Evolutionary conservation across 2,888 invertebrate genomes (phyloP), one percentile per base, ranked within the genome.

Genomic region (Adineta ricciae): DNA sequence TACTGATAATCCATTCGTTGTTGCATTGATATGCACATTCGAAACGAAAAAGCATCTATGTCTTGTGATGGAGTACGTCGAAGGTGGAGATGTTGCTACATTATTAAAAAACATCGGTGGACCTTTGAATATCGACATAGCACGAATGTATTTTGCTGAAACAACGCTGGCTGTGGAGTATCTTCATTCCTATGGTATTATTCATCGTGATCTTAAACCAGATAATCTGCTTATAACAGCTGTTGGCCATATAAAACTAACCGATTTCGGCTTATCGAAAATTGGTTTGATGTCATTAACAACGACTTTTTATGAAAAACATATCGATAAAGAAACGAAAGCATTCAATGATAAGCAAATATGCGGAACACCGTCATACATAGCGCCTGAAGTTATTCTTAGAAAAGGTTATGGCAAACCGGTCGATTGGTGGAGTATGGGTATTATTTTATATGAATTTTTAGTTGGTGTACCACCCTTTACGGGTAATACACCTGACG

Each of bases 391-490:
- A 92, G 99, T 98, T 84, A 97, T 98, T 88, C 92, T 98, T n/a
- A 91, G 95, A 41, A 88, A 89, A 86, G 97, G 97, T 27, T 98
- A 98, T 92, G 97, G 91, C 54, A 98, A 98, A 90, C 97, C 98
- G 0, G 97, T 99, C 73, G 98, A 99, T 91, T 99, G 97, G 97
- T 99, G 99, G 99, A 96, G 98, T 0, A 96, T 98, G 95, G 99
- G 99, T 2, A 89, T 91, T 82, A 90, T 90, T 72, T 88, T 91
- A 84, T 90, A 89, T 86, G 90, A 90, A 87, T 90, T 91, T 86
- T 88, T 91, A 36, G 89, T 90, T 46, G 91, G 91, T 27, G 97
- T 96, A 91, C 97, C 98, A 83, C 99, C 99, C 0, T 99, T 99
- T 92, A 97, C 97, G 91, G 99, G 99, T 0, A 97, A 98, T 90